phyloP scores from a whole-genome alignment of 2,113 vertebrate species.

The Nycticorax nycticorax region DNA sequence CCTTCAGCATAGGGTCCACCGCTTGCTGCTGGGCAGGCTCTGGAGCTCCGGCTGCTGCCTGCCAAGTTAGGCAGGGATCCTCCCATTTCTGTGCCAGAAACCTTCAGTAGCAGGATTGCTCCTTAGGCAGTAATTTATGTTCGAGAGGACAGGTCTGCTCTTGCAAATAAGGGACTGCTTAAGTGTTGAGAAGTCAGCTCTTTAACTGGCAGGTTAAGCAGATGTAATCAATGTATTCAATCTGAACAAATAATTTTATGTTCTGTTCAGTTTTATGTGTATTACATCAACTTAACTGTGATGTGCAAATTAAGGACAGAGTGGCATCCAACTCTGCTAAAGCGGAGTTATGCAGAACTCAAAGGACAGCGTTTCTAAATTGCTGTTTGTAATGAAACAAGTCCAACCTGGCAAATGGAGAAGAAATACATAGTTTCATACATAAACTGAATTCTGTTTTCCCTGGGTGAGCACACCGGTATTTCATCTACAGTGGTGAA shows the following conservation, averaged over 20 bases:
- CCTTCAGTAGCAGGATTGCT: not conserved
- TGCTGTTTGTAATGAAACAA: not conserved
- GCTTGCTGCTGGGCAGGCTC: not conserved
- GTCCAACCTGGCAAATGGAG: not conserved
- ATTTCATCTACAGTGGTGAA: not conserved
- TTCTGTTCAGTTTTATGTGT: not conserved
- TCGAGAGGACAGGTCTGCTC: not conserved
- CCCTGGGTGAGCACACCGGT: not conserved
- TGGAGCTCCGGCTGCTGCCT: not conserved
- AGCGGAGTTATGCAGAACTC: not conserved
- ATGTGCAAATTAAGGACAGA: not conserved
- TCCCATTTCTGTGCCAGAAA: not conserved
- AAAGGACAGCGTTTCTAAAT: not conserved
- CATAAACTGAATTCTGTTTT: not conserved
- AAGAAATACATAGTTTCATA: not conserved
- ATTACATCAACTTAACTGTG: not conserved
- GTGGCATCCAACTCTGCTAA: not conserved
- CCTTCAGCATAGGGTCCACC: rapidly evolving
- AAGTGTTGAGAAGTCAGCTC: not conserved
- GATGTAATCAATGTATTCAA: not conserved
- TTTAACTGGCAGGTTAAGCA: not conserved
- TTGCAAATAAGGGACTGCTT: not conserved
- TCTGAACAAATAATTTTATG: not conserved
- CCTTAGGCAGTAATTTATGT: not conserved
- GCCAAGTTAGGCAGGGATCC: not conserved